Percentiles rank a stretch among this genome's conserved stretches.
Evolutionary conservation across 2,888 invertebrate species (phyloP).

Genomic region (Aethes cnicana): DNA sequence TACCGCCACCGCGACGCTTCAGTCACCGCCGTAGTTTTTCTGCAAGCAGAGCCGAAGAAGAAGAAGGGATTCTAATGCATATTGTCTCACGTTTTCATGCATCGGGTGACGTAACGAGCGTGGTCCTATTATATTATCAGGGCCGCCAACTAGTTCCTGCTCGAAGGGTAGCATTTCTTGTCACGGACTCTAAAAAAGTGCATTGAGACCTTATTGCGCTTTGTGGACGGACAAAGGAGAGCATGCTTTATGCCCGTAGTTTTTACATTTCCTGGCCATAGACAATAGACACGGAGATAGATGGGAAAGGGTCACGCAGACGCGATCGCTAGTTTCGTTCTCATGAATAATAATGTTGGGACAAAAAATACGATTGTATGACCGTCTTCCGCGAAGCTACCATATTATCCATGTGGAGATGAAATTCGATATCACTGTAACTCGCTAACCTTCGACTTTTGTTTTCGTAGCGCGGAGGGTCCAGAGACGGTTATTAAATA

Average conservation of each 20-base stretch:
- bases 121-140: conserved; percentile 23
- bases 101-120: conserved; percentile 17
- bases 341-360: conserved; percentile 22
- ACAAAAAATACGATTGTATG: conserved; percentile 13
- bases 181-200: conserved; percentile 17
- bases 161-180: conserved; percentile 20
- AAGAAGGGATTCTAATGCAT: too few relatives aligned
- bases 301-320: conserved; percentile 25
- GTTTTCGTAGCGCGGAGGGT: too few relatives aligned
- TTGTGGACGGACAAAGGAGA: conserved; percentile 33
- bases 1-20: too few relatives aligned
- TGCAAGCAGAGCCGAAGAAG: too few relatives aligned
- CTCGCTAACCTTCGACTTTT: conserved; percentile 9
- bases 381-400: conserved; percentile 6
- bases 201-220: conserved; percentile 30
- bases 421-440: conserved; percentile 19
- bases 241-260: conserved; percentile 29
- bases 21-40: too few relatives aligned
- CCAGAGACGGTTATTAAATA: too few relatives aligned
- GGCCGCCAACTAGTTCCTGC: background rate
- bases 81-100: background rate
- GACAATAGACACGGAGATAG: conserved; percentile 39
- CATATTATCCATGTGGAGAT: conserved; percentile 5
- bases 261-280: conserved; percentile 34
- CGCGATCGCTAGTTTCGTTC: conserved; percentile 9